Evolutionary conservation across 1,140 invertebrate genomes (phyloP).

Genomic region (Heliothis subflexa): DNA sequence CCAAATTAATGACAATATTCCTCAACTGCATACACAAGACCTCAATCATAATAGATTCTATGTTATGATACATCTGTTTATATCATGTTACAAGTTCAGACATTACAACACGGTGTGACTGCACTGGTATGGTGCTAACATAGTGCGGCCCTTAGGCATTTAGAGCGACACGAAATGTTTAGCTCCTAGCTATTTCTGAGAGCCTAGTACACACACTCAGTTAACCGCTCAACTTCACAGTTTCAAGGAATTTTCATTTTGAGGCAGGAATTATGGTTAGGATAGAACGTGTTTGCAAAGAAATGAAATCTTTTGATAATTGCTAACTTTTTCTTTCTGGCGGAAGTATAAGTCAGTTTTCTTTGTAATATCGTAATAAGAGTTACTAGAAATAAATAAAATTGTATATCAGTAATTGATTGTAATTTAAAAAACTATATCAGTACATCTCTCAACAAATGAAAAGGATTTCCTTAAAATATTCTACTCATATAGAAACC

Average conservation of each 20-base stretch:
- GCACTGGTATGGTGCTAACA: conserved; percentile 9
- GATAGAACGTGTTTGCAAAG: not conserved
- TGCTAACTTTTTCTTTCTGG: too few species aligned
- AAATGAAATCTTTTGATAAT: not conserved
- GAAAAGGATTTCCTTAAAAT: too few species aligned
- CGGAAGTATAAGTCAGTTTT: too few species aligned
- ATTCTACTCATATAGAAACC: too few species aligned
- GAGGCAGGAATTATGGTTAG: not conserved
- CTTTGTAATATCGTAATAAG: too few species aligned
- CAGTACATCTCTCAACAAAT: not conserved
- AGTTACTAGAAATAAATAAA: too few species aligned
- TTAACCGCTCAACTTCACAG: not conserved
- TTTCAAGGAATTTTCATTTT: not conserved
- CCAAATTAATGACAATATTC: too few species aligned
- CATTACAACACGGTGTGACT: conserved; percentile 12
- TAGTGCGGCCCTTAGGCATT: conserved; percentile 35
- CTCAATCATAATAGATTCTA: not conserved
- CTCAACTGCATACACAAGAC: too few species aligned
- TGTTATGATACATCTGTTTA: too few species aligned
- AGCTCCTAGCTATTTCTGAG: conserved; percentile 21
- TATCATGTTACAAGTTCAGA: not conserved
- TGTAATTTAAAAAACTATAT: not conserved
- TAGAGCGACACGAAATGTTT: conserved; percentile 31
- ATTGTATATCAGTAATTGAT: too few species aligned
- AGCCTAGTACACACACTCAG: conserved; percentile 14